phyloP scores from a whole-genome alignment of 1,140 invertebrate genomes.

The Dermatophagoides farinae region DNA sequence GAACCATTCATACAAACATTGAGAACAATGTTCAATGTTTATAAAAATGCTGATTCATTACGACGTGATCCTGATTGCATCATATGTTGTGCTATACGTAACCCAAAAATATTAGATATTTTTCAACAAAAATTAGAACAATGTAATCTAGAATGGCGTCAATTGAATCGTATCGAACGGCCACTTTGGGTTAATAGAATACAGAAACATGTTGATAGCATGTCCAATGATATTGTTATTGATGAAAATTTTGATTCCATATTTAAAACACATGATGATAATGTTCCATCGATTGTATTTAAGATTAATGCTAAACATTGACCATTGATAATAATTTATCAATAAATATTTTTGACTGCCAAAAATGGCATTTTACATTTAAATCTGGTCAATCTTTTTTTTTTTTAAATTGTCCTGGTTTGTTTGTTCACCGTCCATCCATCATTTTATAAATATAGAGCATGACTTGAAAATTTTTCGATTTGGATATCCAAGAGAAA shows the following conservation, averaged over 20 bases:
- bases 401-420: too few species aligned
- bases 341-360: too few species aligned
- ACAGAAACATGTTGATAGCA: background rate
- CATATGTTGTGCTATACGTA: background rate
- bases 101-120: background rate
- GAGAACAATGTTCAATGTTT: background rate
- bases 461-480: too few species aligned
- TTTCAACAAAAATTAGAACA: background rate
- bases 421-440: too few species aligned
- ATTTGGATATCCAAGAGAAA: background rate
- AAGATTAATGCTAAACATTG: too few species aligned
- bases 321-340: too few species aligned
- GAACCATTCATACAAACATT: background rate
- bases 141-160: background rate
- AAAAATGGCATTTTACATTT: too few species aligned
- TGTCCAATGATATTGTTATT: background rate
- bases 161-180: background rate
- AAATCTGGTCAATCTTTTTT: too few species aligned
- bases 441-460: too few species aligned
- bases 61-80: background rate
- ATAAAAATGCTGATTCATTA: background rate
- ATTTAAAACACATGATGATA: too few species aligned
- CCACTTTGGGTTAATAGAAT: background rate
- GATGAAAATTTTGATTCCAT: too few species aligned
- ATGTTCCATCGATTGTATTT: too few species aligned